These are phyloP conservation scores for Trichoplusia ni DNA, from an alignment of 1,140 invertebrate species.

Conservation along the genomic window DNA sequence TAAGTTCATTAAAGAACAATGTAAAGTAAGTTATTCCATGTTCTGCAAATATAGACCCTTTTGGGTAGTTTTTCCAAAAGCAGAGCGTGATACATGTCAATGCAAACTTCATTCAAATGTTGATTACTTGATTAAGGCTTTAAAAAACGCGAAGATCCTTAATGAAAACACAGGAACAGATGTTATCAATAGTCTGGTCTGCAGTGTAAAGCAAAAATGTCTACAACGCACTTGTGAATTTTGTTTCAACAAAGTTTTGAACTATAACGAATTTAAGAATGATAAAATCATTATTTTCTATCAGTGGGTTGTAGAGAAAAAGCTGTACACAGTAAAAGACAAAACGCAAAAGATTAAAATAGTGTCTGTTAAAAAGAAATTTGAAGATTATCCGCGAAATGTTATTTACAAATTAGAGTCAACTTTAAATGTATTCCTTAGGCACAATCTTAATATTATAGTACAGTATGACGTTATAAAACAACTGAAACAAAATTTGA, in stretches of 20 bases:
- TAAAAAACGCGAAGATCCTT: conserved; percentile 9
- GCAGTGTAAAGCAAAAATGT: conserved; percentile 18
- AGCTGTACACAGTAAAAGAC: conserved; percentile 4
- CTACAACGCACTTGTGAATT: conserved; percentile 6
- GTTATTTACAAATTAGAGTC: conserved; percentile 16
- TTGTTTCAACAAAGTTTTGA: conserved; percentile 19
- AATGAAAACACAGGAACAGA: conserved; percentile 4
- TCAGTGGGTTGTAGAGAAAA: conserved; percentile 10
- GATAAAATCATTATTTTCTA: conserved; percentile 9
- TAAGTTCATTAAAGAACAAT: neutral
- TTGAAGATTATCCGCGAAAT: conserved; percentile 11
- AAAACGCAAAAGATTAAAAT: neutral
- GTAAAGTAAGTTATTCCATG: conserved; percentile 2
- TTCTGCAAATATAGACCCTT: conserved; percentile 21
- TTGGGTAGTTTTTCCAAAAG: conserved; percentile 15
- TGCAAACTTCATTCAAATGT: conserved; percentile 17
- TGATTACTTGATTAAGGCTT: neutral
- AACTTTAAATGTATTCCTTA: neutral
- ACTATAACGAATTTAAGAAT: no score
- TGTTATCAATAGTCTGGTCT: conserved; percentile 14
- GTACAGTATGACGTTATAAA: neutral
- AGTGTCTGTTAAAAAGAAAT: conserved; percentile 4
- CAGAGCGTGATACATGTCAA: conserved; percentile 21
- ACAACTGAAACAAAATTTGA: conserved; percentile 21
- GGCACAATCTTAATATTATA: no score